phyloP scores from a whole-genome alignment of 2,797 vertebrate species.

The Helicolenus hilgendorfi region DNA sequence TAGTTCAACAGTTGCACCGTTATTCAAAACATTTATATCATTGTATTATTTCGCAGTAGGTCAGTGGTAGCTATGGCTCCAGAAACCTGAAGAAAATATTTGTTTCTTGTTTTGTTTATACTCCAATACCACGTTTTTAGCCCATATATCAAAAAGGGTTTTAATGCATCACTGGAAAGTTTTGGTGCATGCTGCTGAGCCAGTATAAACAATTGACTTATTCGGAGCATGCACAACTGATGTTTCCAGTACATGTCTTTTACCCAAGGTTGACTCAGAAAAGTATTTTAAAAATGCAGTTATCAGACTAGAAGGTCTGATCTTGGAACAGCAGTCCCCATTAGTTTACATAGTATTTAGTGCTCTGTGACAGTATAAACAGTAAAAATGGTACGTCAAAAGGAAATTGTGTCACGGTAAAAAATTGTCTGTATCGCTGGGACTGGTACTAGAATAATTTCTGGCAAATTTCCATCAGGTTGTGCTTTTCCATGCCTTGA shows the following conservation, averaged over 20 bases:
- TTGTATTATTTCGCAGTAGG: background rate
- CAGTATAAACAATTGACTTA: background rate
- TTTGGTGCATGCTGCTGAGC: background rate
- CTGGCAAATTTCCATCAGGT: background rate
- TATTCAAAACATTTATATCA: background rate
- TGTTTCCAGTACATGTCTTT: background rate
- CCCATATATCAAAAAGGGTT: background rate
- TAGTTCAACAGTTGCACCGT: background rate
- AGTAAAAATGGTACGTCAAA: background rate
- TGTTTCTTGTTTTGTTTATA: background rate
- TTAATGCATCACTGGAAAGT: background rate
- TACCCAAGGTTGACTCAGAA: background rate
- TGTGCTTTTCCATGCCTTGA: background rate
- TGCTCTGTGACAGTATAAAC: background rate
- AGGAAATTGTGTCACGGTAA: background rate
- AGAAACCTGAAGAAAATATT: background rate
- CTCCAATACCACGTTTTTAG: background rate
- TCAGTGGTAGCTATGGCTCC: background rate
- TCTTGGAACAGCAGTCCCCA: background rate
- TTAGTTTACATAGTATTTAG: background rate
- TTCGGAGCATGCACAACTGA: background rate
- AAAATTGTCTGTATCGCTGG: background rate
- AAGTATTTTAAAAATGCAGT: background rate
- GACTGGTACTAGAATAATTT: background rate
- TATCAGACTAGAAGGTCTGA: background rate